Evolutionary conservation across 2,888 invertebrate species (phyloP), one percentile per base, ranked within the genome.

Genomic region (Lasioglossum pauxillum): DNA sequence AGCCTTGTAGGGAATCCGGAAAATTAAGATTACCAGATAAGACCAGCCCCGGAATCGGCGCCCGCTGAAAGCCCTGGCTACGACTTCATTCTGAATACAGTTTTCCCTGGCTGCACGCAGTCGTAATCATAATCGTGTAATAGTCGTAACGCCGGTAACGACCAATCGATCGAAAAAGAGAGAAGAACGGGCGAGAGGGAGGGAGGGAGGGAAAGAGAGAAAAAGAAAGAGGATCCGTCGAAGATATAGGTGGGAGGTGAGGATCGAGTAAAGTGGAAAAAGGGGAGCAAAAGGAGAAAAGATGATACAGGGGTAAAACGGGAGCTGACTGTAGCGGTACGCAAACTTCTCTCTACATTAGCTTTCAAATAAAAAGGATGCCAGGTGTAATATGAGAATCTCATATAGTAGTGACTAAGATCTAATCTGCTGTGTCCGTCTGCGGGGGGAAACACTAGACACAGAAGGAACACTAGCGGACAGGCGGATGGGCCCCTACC

Each of bases 341-440:
- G 91, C 90, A 92, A 92, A 89, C 91, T 91, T 88, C 85, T 83
- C 86, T 86, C 89, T 84, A 85, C 90, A 89, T 86, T 86, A 87
- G 91, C 86, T 88, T 89, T 80, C 84, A 85, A 89, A 91, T 90
- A 90, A 92, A 91, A 91, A 90, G 91, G 89, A 89, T 85, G 89
- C 85, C 90, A 88, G 88, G 90, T 90, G 94, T 94, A 94, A 94
- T 94, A 94, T 93, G 94, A 94, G 94, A 94, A 91, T 93, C 93
- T 94, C 92, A 92, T 93, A 92, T 93, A 92, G 94, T 92, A 93
- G 94, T 93, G 92, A 90, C 92, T 93, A 91, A 94, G 94, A 94
- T 94, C 93, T 94, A 94, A 94, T 94, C 94, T 94, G 84, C 89
- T 90, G 91, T 92, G 93, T 93, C 93, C 92, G 92, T 94, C 91